Conservation (phyloP, 2,797 vertebrate species). For the Chrosomus eos region DNA sequence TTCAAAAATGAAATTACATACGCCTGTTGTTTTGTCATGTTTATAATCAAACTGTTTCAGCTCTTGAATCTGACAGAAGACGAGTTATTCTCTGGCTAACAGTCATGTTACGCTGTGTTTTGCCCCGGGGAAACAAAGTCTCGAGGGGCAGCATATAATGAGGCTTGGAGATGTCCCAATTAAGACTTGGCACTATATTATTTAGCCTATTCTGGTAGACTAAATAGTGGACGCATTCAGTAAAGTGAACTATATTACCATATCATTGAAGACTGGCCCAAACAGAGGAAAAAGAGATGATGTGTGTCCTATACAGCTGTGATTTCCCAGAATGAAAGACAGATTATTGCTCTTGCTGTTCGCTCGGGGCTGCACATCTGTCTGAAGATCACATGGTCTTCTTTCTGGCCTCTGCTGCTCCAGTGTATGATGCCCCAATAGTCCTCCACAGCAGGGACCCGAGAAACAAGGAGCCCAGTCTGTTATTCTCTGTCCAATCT, state of each 20-base stretch:
- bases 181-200: constrained; percentile 73
- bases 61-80: constrained; percentile 41
- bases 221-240: constrained; percentile 73
- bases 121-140: constrained; percentile 63
- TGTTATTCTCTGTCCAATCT: constrained; percentile 40
- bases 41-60: constrained; percentile 35
- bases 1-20: constrained; percentile 1
- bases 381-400: constrained; percentile 61
- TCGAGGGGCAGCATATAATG: constrained; percentile 60
- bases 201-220: constrained; percentile 44
- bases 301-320: constrained; percentile 80
- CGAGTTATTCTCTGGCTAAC: constrained; percentile 43
- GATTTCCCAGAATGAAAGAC: constrained; percentile 74
- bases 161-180: constrained; percentile 66
- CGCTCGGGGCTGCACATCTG: constrained; percentile 75
- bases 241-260: constrained; percentile 70
- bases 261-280: constrained; percentile 60
- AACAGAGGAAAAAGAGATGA: constrained; percentile 65
- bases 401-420: constrained; percentile 57
- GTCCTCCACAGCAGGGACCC: constrained; percentile 67
- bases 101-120: constrained; percentile 58
- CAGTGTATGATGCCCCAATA: constrained; percentile 67
- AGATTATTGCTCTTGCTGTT: constrained; percentile 72
- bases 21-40: constrained; percentile 4
- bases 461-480: constrained; percentile 77